Base-by-base conservation (phyloP, 2,797 vertebrate species). In the Acanthurus leucopareius region DNA sequence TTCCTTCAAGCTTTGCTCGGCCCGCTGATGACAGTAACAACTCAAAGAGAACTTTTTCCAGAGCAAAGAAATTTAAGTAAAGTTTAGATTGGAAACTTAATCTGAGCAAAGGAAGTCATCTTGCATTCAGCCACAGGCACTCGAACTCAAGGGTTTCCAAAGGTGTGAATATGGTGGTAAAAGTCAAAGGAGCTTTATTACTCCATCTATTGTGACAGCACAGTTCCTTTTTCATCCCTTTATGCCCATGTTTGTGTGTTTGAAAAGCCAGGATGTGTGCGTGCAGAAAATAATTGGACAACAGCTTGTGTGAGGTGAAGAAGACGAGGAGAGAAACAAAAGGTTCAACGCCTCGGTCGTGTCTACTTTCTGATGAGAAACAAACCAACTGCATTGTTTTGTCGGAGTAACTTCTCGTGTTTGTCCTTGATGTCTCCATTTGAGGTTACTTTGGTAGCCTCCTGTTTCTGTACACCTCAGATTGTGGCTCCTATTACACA, bases 281-380 rank as follows among this genome's bases (percentile, higher is more conserved):
- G n/a, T 63, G 56, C 28, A 75, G 22, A 42, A 73, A 77, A 81
- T 83, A 80, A 88, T 47, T 80, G 61, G 65, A 28, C 45, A 35
- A 28, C 3, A 66, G n/a, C 25, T 69, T 25, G 49, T 32, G 48
- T 13, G 52, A 65, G 64, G 60, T 73, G 38, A 32, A 69, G 64
- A 17, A 42, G 63, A 67, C 4, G 42, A 25, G 25, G 32, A 72
- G 15, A 65, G 35, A n/a, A 61, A 54, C 15, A 57, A 65, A 68
- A 77, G 38, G 47, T 73, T 78, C 48, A 52, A 75, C 7, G 6
- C 22, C 53, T 69, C 45, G 11, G 14, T 68, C 0, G n/a, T 71
- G 64, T 83, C 77, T 76, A 28, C 61, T 83, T 65, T 60, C 25
- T 51, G 58, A 84, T 82, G 40, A 22, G 28, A 32, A 32, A 32